These are phyloP conservation scores for Acanthosepion esculentum DNA, from an alignment of 2,888 invertebrate species.

Conservation along the genomic window DNA sequence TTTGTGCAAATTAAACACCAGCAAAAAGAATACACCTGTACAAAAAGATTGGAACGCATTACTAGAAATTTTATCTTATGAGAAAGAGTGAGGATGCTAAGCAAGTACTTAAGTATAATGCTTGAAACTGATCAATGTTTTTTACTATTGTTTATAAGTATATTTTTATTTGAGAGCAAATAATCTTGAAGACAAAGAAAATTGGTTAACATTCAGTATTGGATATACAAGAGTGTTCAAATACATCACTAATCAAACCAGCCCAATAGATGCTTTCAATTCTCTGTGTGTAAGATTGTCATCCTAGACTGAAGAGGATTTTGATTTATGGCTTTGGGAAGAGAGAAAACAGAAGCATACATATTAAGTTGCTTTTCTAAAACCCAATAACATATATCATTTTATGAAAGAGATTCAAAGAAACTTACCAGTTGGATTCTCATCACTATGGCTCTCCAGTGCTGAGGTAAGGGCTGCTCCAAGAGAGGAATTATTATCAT, in stretches of 20 bases:
- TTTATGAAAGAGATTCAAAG: not conserved
- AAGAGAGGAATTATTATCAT: conserved; percentile 84
- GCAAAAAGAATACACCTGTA: too few relatives aligned
- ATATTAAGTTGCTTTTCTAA: not conserved
- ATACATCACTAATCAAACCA: not conserved
- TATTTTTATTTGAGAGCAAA: too few relatives aligned
- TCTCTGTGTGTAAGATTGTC: not conserved
- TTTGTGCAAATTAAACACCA: too few relatives aligned
- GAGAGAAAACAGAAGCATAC: not conserved
- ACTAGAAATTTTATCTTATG: too few relatives aligned
- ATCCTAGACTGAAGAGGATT: not conserved
- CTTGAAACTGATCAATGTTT: too few relatives aligned
- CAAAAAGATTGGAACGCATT: too few relatives aligned
- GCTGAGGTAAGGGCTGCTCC: conserved; percentile 68
- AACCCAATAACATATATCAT: not conserved
- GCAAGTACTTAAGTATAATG: too few relatives aligned
- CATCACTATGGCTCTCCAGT: conserved; percentile 68
- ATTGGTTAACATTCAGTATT: not conserved
- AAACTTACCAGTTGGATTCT: conserved; percentile 72
- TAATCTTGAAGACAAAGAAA: not conserved
- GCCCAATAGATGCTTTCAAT: not conserved
- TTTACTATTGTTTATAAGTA: too few relatives aligned
- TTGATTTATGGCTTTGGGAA: not conserved
- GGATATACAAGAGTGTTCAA: not conserved
- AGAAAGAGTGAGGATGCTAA: too few relatives aligned